phyloP scores from a whole-genome alignment of 2,113 vertebrate species.

The Gavia stellata region DNA sequence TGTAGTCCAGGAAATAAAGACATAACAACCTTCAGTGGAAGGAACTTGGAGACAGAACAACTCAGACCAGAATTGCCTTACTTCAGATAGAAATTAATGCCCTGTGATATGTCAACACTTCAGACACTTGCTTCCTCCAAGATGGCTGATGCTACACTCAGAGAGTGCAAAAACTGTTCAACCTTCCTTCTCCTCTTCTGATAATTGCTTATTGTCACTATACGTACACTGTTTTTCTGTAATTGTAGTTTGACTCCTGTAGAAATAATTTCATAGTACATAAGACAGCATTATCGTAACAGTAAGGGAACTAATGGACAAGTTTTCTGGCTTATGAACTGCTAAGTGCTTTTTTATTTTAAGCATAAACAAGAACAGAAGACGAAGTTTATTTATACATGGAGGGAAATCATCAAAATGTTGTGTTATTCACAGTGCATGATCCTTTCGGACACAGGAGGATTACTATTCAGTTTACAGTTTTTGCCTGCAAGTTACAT shows the following conservation, averaged over 20 bases:
- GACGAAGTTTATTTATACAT: neutral
- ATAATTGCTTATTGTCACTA: neutral
- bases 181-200: neutral
- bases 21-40: neutral
- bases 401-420: neutral
- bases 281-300: neutral
- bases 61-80: neutral
- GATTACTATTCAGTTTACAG: neutral
- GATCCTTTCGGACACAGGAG: neutral
- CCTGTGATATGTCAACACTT: neutral
- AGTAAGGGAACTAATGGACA: neutral
- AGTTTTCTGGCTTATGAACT: neutral
- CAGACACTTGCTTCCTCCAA: neutral
- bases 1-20: neutral
- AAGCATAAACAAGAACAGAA: neutral
- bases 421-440: neutral
- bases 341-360: constrained; percentile 1
- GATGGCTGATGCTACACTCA: neutral
- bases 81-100: neutral
- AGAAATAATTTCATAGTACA: constrained; percentile 1
- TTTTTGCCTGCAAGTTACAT: neutral
- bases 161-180: neutral
- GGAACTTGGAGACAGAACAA: neutral
- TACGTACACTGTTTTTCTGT: neutral
- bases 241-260: neutral